Conservation (phyloP, 2,113 vertebrate genomes). For the Lampris incognitus region DNA sequence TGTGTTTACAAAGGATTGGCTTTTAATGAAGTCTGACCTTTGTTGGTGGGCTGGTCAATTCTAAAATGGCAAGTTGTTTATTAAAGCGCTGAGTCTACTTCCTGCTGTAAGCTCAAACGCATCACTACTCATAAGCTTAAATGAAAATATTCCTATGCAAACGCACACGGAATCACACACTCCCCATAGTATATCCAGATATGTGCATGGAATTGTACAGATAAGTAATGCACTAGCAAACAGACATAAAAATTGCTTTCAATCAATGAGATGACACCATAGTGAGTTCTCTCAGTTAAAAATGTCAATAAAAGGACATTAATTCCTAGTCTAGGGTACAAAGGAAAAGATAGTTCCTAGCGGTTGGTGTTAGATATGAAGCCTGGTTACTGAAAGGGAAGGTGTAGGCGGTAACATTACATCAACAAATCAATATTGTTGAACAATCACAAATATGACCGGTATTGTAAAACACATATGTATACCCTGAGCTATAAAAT, state of each 20-base stretch:
- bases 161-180: slow-evolving; percentile 13
- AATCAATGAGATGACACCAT: background rate
- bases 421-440: no score
- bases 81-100: slow-evolving; percentile 58
- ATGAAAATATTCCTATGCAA: slow-evolving; percentile 56
- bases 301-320: background rate
- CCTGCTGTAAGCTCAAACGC: slow-evolving; percentile 50
- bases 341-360: no score
- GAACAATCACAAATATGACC: no score
- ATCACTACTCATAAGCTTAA: slow-evolving; percentile 64
- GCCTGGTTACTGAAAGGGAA: no score
- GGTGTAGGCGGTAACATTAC: no score
- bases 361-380: no score
- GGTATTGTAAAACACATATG: no score
- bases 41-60: slow-evolving; percentile 52
- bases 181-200: slow-evolving; percentile 8
- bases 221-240: background rate
- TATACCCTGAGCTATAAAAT: no score
- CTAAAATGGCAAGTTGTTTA: slow-evolving; percentile 77
- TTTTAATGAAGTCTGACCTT: slow-evolving; percentile 78
- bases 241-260: slow-evolving; percentile 14
- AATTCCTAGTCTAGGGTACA: no score
- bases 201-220: slow-evolving; percentile 20
- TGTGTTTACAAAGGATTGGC: slow-evolving; percentile 71
- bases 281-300: slow-evolving; percentile 25